phyloP scores from a whole-genome alignment of 2,888 invertebrate species.

The Norana najaformis region DNA sequence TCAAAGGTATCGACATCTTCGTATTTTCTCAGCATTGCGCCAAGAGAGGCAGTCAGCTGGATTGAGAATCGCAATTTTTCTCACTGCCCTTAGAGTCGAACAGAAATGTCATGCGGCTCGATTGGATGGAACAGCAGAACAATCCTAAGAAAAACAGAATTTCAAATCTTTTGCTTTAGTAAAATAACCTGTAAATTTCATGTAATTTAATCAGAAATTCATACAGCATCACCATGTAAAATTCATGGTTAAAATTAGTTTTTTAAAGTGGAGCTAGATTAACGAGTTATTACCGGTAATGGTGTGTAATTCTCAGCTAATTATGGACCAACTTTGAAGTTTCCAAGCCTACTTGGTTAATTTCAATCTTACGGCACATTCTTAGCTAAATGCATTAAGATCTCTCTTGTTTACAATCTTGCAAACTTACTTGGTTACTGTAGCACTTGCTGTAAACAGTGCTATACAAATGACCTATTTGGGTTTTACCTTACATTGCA shows the following conservation, averaged over 20 bases:
- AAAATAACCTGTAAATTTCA: not conserved
- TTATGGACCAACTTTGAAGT: too few relatives aligned
- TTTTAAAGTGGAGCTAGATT: too few relatives aligned
- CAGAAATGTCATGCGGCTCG: constrained; percentile 17
- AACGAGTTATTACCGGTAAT: too few relatives aligned
- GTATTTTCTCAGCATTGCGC: not conserved
- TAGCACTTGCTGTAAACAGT: not conserved
- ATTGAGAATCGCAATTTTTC: not conserved
- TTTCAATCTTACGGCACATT: too few relatives aligned
- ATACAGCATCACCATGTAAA: too few relatives aligned
- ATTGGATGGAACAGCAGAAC: constrained; percentile 24
- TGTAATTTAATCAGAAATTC: not conserved
- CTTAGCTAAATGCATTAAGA: too few relatives aligned
- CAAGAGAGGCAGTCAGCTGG: not conserved
- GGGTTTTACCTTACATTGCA: not conserved
- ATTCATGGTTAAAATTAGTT: too few relatives aligned
- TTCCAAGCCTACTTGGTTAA: too few relatives aligned
- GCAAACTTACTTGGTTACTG: too few relatives aligned
- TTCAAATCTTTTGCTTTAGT: not conserved
- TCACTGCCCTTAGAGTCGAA: not conserved
- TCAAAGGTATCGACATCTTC: not conserved
- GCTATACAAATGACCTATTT: not conserved
- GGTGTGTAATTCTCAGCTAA: too few relatives aligned
- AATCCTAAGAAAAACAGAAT: constrained; percentile 21
- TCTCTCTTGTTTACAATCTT: too few relatives aligned